phyloP scores from a whole-genome alignment of 1,140 invertebrate genomes.

The Pseudoatta argentina region DNA sequence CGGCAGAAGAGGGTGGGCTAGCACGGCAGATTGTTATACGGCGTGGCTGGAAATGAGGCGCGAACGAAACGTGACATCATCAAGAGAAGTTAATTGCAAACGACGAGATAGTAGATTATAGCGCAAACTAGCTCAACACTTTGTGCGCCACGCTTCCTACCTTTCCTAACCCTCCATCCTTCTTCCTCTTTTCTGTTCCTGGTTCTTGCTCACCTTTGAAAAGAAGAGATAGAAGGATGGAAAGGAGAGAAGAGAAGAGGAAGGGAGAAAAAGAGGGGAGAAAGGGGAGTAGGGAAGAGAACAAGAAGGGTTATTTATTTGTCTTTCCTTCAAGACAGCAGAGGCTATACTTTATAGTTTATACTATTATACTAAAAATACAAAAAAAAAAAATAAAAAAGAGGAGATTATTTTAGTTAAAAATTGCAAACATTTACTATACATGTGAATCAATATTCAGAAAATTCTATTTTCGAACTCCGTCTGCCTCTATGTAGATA shows the following conservation, averaged over 20 bases:
- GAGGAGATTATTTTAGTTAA: constrained; percentile 33
- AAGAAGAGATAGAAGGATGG: not conserved
- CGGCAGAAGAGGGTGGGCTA: constrained; percentile 53
- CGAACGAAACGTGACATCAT: constrained; percentile 79
- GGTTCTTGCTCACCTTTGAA: constrained; percentile 13
- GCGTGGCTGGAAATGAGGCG: constrained; percentile 78
- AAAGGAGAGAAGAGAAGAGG: not conserved
- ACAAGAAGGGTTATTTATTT: constrained; percentile 48
- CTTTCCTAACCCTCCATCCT: constrained; percentile 27
- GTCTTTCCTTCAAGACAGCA: constrained; percentile 26
- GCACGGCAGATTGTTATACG: constrained; percentile 76
- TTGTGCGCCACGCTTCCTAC: constrained; percentile 70
- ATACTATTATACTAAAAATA: constrained; percentile 7
- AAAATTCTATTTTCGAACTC: not conserved
- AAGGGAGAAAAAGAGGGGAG: not conserved
- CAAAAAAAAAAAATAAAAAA: not conserved
- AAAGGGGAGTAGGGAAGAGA: not conserved
- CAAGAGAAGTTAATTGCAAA: constrained; percentile 84
- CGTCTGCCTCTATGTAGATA: not conserved
- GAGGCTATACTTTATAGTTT: too few relatives aligned
- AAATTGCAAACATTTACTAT: constrained; percentile 19
- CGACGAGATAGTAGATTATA: constrained; percentile 82
- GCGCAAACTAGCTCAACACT: constrained; percentile 80
- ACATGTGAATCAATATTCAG: not conserved
- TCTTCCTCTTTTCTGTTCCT: constrained; percentile 41